A percentile compares a stretch with the other conserved stretches of the same genome.
phyloP scores from a whole-genome alignment of 2,888 invertebrate genomes.

The Agonopterix subpropinquella region DNA sequence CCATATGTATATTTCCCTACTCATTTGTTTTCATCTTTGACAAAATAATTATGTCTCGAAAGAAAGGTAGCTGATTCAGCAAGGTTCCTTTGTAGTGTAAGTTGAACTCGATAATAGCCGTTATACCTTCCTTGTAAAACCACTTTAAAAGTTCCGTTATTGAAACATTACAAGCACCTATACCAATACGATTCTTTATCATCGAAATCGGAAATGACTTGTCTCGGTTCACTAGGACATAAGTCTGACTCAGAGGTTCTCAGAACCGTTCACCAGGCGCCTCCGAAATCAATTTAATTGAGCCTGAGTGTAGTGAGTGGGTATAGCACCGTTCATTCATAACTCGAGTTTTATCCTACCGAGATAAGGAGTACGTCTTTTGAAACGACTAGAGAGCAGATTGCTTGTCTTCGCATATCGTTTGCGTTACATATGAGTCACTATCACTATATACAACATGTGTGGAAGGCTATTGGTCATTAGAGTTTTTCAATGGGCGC shows the following conservation, averaged over 20 bases:
- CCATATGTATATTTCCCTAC: no score
- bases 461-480: constrained; percentile 42
- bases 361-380: constrained; percentile 36
- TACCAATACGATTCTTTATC: constrained; percentile 9
- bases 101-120: not conserved
- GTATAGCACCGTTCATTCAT: constrained; percentile 57
- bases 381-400: constrained; percentile 24
- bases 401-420: constrained; percentile 38
- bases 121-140: not conserved
- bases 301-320: constrained; percentile 30
- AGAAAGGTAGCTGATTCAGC: no score
- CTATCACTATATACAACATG: constrained; percentile 20
- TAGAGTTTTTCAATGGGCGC: constrained; percentile 41
- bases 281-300: constrained; percentile 36
- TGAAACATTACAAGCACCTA: not conserved
- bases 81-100: not conserved
- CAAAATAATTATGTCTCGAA: no score
- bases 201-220: constrained; percentile 48
- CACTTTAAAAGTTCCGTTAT: constrained; percentile 1
- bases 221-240: constrained; percentile 10
- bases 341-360: constrained; percentile 37
- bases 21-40: no score
- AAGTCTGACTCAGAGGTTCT: constrained; percentile 28
- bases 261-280: constrained; percentile 27
- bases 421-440: constrained; percentile 45